These are phyloP conservation scores for Drosophila nr. perissopoda DNA, from an alignment of 2,888 invertebrate species.

Conservation along the genomic window DNA sequence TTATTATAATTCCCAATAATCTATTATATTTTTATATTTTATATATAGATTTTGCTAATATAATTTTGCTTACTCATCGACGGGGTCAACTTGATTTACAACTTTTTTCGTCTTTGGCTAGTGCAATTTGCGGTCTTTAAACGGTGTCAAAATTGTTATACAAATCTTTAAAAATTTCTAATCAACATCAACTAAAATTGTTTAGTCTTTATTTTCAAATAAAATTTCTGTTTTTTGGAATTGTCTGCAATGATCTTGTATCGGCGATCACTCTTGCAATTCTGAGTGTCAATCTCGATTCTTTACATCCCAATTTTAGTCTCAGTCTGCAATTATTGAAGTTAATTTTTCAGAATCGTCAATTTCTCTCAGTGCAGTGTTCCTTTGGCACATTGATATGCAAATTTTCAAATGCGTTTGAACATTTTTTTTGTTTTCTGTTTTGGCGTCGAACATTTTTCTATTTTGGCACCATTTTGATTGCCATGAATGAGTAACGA, in stretches of 20 bases:
- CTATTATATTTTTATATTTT: too few relatives aligned
- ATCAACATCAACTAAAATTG: too few relatives aligned
- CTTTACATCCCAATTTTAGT: background rate
- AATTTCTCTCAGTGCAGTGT: conserved; percentile 48
- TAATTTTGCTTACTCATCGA: too few relatives aligned
- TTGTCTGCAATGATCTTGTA: background rate
- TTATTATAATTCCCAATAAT: too few relatives aligned
- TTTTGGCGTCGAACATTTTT: conserved; percentile 56
- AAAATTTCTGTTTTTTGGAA: background rate
- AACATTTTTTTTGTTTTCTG: conserved; percentile 38
- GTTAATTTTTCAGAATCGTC: fast-evolving
- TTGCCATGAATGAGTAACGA: conserved; percentile 83
- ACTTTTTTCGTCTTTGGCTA: too few relatives aligned
- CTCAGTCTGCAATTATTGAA: background rate
- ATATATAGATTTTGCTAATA: too few relatives aligned
- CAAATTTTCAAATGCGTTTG: conserved; percentile 73
- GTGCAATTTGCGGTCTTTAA: too few relatives aligned
- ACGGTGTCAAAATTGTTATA: too few relatives aligned
- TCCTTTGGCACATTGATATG: conserved; percentile 74
- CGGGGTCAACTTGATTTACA: background rate
- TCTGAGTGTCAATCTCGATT: background rate
- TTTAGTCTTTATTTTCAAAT: too few relatives aligned
- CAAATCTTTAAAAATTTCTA: too few relatives aligned
- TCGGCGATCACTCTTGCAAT: too few relatives aligned
- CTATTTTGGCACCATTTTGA: conserved; percentile 79